Evolutionary conservation across 1,140 invertebrate genomes (phyloP).

Genomic region (Drosophila biarmipes): DNA sequence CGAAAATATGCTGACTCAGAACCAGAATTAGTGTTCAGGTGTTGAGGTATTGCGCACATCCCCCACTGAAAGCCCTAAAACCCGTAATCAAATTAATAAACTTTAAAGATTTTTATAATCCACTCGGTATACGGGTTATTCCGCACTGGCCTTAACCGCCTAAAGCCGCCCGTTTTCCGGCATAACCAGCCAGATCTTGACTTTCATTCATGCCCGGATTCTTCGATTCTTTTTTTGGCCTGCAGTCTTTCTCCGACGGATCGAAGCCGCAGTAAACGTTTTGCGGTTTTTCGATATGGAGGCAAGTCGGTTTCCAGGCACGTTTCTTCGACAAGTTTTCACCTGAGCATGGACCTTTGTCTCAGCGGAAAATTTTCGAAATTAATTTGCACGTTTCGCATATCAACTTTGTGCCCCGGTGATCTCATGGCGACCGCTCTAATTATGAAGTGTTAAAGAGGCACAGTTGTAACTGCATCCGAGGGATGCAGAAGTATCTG

Average conservation of each 20-base stretch:
- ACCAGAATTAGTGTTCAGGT: not conserved
- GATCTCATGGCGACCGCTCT: slow-evolving; percentile 32
- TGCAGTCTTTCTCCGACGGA: slow-evolving; percentile 10
- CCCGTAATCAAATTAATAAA: slow-evolving; percentile 31
- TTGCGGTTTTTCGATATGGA: slow-evolving; percentile 29
- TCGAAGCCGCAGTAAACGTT: slow-evolving; percentile 21
- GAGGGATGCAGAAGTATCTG: slow-evolving; percentile 2
- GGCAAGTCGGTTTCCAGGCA: slow-evolving; percentile 21
- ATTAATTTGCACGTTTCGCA: slow-evolving; percentile 54
- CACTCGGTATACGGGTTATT: slow-evolving; percentile 11
- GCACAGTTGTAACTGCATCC: slow-evolving; percentile 17
- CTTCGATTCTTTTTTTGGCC: not conserved
- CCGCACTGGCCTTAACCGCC: slow-evolving; percentile 54
- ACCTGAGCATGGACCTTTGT: slow-evolving; percentile 21
- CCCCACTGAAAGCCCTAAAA: slow-evolving; percentile 11
- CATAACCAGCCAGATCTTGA: slow-evolving; percentile 63
- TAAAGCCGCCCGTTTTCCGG: slow-evolving; percentile 55
- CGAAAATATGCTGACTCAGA: slow-evolving; percentile 2
- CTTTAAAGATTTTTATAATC: slow-evolving; percentile 10
- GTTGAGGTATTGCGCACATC: slow-evolving; percentile 18
- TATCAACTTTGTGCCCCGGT: slow-evolving; percentile 20
- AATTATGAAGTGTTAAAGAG: slow-evolving; percentile 54
- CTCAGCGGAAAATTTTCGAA: slow-evolving; percentile 62
- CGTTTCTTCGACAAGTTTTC: slow-evolving; percentile 45
- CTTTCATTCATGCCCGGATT: slow-evolving; percentile 52